Percentiles rank a stretch among this genome's conserved stretches.
Conservation (phyloP, 1,140 invertebrate genomes). For the Helicoverpa armigera region DNA sequence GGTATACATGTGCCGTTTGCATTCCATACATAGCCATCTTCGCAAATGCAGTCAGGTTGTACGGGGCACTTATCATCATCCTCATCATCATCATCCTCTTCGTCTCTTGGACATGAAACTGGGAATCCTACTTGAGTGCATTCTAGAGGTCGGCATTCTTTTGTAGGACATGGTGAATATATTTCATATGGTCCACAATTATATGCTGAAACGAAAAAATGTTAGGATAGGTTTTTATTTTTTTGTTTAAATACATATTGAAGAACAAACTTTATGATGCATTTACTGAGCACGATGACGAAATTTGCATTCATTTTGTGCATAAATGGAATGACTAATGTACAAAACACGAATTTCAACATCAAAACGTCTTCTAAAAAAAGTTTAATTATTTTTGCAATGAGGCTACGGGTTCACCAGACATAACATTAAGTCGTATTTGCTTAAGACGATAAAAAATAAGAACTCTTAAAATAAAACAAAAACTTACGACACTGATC, state of each 20-base stretch:
- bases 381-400: too few species aligned
- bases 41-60: not conserved
- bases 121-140: slow-evolving; percentile 11
- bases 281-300: too few species aligned
- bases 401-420: too few species aligned
- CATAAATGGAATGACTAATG: too few species aligned
- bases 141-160: not conserved
- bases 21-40: not conserved
- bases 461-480: not conserved
- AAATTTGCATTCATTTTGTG: too few species aligned
- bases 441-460: too few species aligned
- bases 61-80: not conserved
- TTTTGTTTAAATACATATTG: not conserved
- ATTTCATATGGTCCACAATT: slow-evolving; percentile 3
- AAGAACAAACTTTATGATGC: too few species aligned
- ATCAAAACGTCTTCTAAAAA: too few species aligned
- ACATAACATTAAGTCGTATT: too few species aligned
- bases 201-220: not conserved
- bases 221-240: not conserved
- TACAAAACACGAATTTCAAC: too few species aligned
- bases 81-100: not conserved
- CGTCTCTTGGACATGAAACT: not conserved
- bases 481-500: slow-evolving; percentile 53
- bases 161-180: not conserved
- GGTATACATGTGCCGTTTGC: not conserved